phyloP scores from a whole-genome alignment of 2,888 invertebrate species.

The Plutella xylostella region DNA sequence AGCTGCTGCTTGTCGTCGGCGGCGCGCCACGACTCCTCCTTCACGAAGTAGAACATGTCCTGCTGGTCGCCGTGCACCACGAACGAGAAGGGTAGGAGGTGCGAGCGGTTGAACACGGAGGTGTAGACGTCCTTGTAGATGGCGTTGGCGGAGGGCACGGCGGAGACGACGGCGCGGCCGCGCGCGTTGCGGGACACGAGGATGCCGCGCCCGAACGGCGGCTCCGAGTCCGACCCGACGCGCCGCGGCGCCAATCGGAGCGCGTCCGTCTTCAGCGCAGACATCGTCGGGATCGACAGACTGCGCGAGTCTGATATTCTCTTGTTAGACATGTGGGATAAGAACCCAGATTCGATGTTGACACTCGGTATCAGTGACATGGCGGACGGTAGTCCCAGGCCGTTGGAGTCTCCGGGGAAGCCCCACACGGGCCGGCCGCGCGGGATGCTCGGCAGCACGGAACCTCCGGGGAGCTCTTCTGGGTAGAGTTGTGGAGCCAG shows the following conservation, averaged over 20 bases:
- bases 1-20: slow-evolving; percentile 90
- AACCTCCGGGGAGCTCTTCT: slow-evolving; percentile 74
- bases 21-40: slow-evolving; percentile 91
- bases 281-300: slow-evolving; percentile 82
- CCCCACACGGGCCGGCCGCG: slow-evolving; percentile 68
- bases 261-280: slow-evolving; percentile 83
- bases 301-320: slow-evolving; percentile 82
- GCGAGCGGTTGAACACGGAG: slow-evolving; percentile 91
- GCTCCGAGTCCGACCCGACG: slow-evolving; percentile 86
- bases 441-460: slow-evolving; percentile 75
- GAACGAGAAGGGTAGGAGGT: slow-evolving; percentile 87
- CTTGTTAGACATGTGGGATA: slow-evolving; percentile 83
- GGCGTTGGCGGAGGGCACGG: slow-evolving; percentile 90
- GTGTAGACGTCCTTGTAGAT: slow-evolving; percentile 94
- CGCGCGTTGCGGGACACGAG: slow-evolving; percentile 84
- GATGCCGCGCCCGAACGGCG: slow-evolving; percentile 89
- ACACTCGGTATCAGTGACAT: slow-evolving; percentile 76
- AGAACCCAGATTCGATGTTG: slow-evolving; percentile 85
- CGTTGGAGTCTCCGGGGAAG: slow-evolving; percentile 60
- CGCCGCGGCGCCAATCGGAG: slow-evolving; percentile 80
- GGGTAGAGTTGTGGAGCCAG: slow-evolving; percentile 89
- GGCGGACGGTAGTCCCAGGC: slow-evolving; percentile 69
- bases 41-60: slow-evolving; percentile 94
- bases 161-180: slow-evolving; percentile 84
- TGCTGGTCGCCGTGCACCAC: slow-evolving; percentile 90